These are phyloP conservation scores for Bubo blakistoni DNA, from an alignment of 2,113 vertebrate genomes.

Conservation along the genomic window DNA sequence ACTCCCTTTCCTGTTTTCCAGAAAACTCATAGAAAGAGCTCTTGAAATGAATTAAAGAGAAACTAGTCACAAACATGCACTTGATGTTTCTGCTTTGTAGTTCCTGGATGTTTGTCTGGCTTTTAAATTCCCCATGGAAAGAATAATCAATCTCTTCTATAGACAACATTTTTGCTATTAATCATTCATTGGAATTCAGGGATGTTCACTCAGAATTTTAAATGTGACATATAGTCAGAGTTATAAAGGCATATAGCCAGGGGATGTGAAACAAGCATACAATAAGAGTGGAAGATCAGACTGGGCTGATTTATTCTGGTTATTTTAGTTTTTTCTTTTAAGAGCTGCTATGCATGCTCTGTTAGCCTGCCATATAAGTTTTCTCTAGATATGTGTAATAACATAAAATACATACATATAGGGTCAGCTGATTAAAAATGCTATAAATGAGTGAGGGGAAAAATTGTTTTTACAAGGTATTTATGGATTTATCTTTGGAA, in stretches of 20 bases:
- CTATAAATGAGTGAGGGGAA: background rate
- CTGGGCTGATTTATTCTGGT: background rate
- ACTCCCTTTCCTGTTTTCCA: background rate
- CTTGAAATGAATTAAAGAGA: background rate
- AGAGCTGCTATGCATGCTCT: background rate
- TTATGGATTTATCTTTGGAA: background rate
- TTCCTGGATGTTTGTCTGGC: background rate
- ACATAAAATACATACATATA: background rate
- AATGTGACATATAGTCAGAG: background rate
- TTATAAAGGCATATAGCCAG: background rate
- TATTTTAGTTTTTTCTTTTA: background rate
- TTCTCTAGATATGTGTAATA: background rate
- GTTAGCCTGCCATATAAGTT: background rate
- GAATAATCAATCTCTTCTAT: background rate
- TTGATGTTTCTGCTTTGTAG: background rate
- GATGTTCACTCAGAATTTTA: constrained; percentile 1
- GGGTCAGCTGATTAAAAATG: background rate
- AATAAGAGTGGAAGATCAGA: background rate
- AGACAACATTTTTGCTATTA: background rate
- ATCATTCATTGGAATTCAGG: background rate
- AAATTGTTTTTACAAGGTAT: background rate
- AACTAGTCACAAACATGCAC: background rate
- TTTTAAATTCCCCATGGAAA: background rate
- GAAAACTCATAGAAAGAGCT: background rate
- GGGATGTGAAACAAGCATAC: background rate